Evolutionary conservation across 2,113 vertebrate genomes (phyloP), one percentile per base, ranked within the genome.

Genomic region (Connochaetes taurinus): DNA sequence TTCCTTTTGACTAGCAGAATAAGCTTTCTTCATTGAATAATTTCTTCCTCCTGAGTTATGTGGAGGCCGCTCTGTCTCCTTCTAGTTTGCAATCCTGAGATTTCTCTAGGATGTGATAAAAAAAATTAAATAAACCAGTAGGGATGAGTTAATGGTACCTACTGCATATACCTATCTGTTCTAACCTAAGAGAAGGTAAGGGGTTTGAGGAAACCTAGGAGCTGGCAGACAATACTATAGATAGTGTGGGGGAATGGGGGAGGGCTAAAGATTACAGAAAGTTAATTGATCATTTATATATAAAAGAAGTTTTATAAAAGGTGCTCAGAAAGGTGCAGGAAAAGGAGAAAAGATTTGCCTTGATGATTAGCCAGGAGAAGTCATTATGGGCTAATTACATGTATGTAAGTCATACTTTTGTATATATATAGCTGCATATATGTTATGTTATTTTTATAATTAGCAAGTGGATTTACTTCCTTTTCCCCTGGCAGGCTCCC

Each of bases 331-430:
- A 33, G 10, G 16, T 60, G 4, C 23, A 78, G 25, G 33, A 55
- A 52, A 97, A 53, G 62, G 50, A 94, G 45, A 92, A 89, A 91
- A 82, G 15, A 60, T 50, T 57, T 98, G 71, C 67, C 52, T 91
- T 57, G 25, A 25, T 58, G 23, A 80, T 80, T 62, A 87, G 23
- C 33, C 45, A 86, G 60, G 33, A 96, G 36, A 93, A 45, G 19
- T 14, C 21, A 74, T 57, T 62, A 27, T 25, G 31, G 25, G 21
- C 31, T 64, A 40, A 90, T 83, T 31, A 62, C 9, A 31, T 23
- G 21, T 71, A 21, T 15, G 2, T 45, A 53, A 93, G 13, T 8
- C 52, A 33, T 33, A 52, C n/a, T 43, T 83, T 2, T 83, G 1
- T 23, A 36, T 55, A 82, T 45, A 11, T 45, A 40, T 83, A 43